A percentile compares a stretch with the other conserved stretches of the same genome.
Conservation (phyloP, 2,797 vertebrate species). For the Podargus strigoides region DNA sequence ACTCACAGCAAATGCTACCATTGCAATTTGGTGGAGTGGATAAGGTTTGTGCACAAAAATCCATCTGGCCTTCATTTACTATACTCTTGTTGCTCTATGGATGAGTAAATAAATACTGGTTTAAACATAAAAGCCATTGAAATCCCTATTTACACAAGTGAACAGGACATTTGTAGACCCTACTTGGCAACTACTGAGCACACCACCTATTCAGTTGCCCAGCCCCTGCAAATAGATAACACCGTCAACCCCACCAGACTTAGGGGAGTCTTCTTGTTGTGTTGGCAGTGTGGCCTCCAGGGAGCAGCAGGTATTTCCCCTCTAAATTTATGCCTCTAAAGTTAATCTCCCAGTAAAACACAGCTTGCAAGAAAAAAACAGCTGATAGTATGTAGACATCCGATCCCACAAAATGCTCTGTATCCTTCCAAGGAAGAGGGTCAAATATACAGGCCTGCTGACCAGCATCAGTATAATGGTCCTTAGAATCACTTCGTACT, state of each 20-base stretch:
- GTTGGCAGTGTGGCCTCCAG: not conserved
- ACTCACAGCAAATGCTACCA: not conserved
- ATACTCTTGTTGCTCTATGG: not conserved
- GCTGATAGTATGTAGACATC: not conserved
- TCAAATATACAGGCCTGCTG: not conserved
- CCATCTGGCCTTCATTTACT: not conserved
- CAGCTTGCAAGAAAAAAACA: not conserved
- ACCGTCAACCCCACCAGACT: accelerated
- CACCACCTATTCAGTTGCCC: not conserved
- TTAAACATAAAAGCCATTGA: not conserved
- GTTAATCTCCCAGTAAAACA: not conserved
- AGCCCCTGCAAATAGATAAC: not conserved
- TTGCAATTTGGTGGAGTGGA: not conserved
- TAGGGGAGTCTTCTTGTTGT: not conserved
- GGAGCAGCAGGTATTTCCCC: not conserved
- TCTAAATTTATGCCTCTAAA: not conserved
- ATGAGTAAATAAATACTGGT: not conserved
- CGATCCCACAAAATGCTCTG: accelerated
- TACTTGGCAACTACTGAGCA: not conserved
- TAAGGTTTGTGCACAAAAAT: not conserved
- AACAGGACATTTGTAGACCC: not conserved
- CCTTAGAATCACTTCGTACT: not conserved
- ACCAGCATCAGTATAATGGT: not conserved
- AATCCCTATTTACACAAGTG: not conserved
- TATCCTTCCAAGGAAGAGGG: not conserved